phyloP scores from a whole-genome alignment of 2,888 invertebrate species.

The Terebella lapidaria region DNA sequence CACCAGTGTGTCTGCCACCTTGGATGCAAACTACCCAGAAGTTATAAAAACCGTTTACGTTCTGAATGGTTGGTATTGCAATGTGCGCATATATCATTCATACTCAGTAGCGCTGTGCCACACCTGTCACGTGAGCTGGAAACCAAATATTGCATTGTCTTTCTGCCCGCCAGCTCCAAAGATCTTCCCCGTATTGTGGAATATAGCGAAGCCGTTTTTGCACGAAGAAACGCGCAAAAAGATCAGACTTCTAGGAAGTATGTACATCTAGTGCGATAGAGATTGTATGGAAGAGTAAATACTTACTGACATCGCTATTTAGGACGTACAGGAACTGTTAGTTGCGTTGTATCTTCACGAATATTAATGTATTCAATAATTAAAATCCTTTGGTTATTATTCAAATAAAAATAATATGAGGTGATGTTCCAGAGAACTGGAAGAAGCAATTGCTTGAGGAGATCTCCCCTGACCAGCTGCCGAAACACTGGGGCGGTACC shows the following conservation, averaged over 20 bases:
- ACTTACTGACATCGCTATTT: too few species aligned
- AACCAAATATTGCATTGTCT: too few species aligned
- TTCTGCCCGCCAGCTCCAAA: slow-evolving; percentile 7
- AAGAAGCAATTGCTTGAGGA: slow-evolving; percentile 19
- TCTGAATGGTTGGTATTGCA: slow-evolving; percentile 23
- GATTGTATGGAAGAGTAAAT: too few species aligned
- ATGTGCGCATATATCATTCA: too few species aligned
- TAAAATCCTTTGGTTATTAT: too few species aligned
- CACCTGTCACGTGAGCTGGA: too few species aligned
- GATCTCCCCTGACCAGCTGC: slow-evolving; percentile 22
- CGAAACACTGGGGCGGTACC: slow-evolving; percentile 25
- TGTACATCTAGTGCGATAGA: too few species aligned
- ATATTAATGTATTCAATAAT: too few species aligned
- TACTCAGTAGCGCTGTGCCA: too few species aligned
- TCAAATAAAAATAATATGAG: too few species aligned
- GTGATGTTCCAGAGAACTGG: slow-evolving; percentile 26
- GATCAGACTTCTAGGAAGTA: slow-evolving; percentile 77
- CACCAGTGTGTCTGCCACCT: slow-evolving; percentile 12
- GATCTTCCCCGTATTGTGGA: slow-evolving; percentile 81
- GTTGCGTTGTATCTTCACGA: too few species aligned
- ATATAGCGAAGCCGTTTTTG: slow-evolving; percentile 79
- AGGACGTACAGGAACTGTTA: too few species aligned
- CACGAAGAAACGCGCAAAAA: slow-evolving; percentile 86
- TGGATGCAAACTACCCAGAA: slow-evolving; percentile 24
- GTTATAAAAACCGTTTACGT: slow-evolving; percentile 14